A percentile compares a stretch with the other conserved stretches of the same genome.
Evolutionary conservation across 2,113 vertebrate species (phyloP).

Genomic region (Promerops cafer): DNA sequence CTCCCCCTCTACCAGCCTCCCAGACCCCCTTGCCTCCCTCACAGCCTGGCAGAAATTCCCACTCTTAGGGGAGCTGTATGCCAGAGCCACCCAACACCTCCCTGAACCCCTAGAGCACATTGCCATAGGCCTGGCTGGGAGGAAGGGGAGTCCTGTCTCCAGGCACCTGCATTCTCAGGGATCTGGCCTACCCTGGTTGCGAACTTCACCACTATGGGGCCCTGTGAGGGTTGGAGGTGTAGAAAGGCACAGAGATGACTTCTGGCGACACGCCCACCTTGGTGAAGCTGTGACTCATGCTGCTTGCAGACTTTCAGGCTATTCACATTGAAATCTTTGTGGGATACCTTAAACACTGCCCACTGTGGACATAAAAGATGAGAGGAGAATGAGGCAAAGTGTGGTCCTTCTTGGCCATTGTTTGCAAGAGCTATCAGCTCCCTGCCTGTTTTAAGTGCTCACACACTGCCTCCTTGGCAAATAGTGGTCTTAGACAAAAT

Average conservation of each 20-base stretch:
- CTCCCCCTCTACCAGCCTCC: background rate
- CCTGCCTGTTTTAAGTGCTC: background rate
- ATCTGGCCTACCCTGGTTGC: background rate
- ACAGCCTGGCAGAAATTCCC: background rate
- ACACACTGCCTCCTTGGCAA: background rate
- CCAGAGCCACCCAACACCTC: background rate
- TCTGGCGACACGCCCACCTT: fast-evolving
- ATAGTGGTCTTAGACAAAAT: background rate
- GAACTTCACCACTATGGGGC: background rate
- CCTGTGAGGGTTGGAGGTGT: background rate
- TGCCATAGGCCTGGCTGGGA: background rate
- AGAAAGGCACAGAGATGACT: fast-evolving
- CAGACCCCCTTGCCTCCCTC: background rate
- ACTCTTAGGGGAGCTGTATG: background rate
- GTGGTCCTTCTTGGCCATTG: background rate
- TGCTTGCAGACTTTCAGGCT: background rate
- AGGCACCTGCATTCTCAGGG: too few species aligned
- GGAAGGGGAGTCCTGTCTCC: background rate
- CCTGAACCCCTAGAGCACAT: background rate
- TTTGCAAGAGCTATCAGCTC: background rate
- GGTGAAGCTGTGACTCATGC: background rate
- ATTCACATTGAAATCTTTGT: background rate
- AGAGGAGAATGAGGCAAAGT: background rate
- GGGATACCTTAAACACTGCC: background rate
- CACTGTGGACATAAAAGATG: background rate